Percentiles rank a stretch among this genome's conserved stretches.
These are phyloP conservation scores for Perca fluviatilis DNA, from an alignment of 2,113 vertebrate genomes.

Conservation along the genomic window DNA sequence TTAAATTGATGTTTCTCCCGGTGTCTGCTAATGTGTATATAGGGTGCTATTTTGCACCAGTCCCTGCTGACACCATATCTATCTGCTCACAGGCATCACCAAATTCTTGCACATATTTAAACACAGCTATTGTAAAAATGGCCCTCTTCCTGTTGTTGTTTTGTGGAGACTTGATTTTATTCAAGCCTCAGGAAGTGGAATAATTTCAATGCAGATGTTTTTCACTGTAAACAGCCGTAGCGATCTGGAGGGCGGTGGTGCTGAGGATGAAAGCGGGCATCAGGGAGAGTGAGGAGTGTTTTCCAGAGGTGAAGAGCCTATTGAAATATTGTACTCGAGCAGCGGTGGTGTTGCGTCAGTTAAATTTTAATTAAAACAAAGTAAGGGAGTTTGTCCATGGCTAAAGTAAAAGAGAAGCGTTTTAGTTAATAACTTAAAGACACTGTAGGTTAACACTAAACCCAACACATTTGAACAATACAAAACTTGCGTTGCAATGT, in stretches of 20 bases:
- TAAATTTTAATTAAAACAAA: constrained; percentile 52
- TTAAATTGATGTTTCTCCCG: constrained; percentile 14
- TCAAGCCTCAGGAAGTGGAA: constrained; percentile 86
- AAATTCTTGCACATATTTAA: constrained; percentile 81
- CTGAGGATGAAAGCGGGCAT: constrained; percentile 62
- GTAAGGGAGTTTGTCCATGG: neutral
- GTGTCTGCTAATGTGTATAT: constrained; percentile 66
- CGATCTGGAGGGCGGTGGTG: constrained; percentile 65
- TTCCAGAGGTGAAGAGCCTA: constrained; percentile 62
- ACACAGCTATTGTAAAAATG: constrained; percentile 85
- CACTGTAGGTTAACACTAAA: constrained; percentile 5
- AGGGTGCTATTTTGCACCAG: constrained; percentile 63
- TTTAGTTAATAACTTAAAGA: neutral
- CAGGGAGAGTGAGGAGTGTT: constrained; percentile 58
- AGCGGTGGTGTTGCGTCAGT: constrained; percentile 26
- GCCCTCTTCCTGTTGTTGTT: constrained; percentile 88
- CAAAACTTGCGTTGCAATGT: neutral
- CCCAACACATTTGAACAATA: neutral
- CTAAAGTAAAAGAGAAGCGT: neutral
- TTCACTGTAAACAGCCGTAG: constrained; percentile 84
- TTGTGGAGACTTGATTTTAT: constrained; percentile 84
- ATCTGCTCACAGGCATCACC: constrained; percentile 68
- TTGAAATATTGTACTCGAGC: constrained; percentile 48
- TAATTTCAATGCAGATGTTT: constrained; percentile 89
- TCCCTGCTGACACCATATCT: constrained; percentile 63